A percentile compares a stretch with the other conserved stretches of the same genome.
Conservation (phyloP, 1,140 invertebrate species). For the Luehdorfia chinensis region DNA sequence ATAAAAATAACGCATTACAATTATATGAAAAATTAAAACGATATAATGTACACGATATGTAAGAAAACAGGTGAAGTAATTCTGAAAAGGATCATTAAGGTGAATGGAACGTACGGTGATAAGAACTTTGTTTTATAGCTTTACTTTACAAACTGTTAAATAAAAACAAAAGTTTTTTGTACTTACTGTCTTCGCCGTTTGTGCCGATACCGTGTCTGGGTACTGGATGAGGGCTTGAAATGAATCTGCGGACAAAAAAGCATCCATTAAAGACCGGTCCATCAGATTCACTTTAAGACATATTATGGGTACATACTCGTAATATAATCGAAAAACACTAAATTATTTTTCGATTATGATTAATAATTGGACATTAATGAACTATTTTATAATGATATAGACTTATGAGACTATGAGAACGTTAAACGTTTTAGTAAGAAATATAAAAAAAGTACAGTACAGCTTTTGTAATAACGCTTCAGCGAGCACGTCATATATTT, state of each 20-base stretch:
- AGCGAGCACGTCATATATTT: background rate
- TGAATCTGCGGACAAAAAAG: conserved; percentile 87
- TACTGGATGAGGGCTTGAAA: conserved; percentile 99
- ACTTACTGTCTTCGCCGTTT: conserved; percentile 95
- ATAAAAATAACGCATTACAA: no score
- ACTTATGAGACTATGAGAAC: no score
- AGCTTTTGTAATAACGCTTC: background rate
- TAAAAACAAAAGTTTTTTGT: conserved; percentile 62
- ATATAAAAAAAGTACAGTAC: no score
- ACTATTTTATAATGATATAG: no score
- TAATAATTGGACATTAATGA: no score
- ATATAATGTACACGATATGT: conserved; percentile 44
- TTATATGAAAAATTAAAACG: conserved; percentile 13
- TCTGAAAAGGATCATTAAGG: conserved; percentile 62
- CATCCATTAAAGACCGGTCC: no score
- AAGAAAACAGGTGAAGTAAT: conserved; percentile 58
- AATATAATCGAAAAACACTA: no score
- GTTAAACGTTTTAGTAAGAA: no score
- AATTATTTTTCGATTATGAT: no score
- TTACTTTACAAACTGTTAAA: conserved; percentile 68
- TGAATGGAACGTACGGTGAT: conserved; percentile 68
- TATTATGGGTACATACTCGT: no score
- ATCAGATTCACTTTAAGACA: no score
- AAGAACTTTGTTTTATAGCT: conserved; percentile 69
- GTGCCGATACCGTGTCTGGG: conserved; percentile 96